Evolutionary conservation across 2,797 vertebrate genomes (phyloP).

Genomic region (Aphelocoma californica): DNA sequence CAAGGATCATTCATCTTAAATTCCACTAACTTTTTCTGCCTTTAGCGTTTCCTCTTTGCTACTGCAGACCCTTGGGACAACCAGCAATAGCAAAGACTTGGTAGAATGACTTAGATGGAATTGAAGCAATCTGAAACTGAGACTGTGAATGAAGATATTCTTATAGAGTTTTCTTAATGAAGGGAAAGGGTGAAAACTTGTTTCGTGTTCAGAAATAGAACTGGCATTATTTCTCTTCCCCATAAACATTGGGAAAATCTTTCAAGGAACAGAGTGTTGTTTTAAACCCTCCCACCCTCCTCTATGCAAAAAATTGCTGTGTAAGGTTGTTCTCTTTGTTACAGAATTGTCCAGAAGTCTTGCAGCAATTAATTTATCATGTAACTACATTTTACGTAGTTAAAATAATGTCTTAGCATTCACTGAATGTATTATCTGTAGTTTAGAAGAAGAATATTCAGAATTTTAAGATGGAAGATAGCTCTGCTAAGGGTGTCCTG

Average conservation of each 20-base stretch:
- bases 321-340: neutral
- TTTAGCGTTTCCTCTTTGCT: neutral
- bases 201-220: neutral
- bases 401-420: constrained; percentile 32
- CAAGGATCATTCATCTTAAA: neutral
- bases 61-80: neutral
- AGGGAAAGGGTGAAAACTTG: neutral
- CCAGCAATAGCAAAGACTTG: neutral
- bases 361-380: constrained; percentile 38
- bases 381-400: neutral
- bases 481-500: constrained; percentile 1
- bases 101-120: neutral
- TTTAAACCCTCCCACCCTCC: neutral
- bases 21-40: neutral
- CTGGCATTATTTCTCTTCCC: neutral
- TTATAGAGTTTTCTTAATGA: neutral
- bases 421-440: neutral
- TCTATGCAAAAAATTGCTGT: neutral
- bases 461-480: constrained; percentile 40
- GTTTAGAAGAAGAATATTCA: neutral
- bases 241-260: neutral
- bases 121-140: neutral
- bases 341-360: neutral
- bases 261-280: neutral
- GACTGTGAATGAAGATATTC: neutral